Evolutionary conservation across 2,113 vertebrate genomes (phyloP).

Genomic region (Reinhardtius hippoglossoides): DNA sequence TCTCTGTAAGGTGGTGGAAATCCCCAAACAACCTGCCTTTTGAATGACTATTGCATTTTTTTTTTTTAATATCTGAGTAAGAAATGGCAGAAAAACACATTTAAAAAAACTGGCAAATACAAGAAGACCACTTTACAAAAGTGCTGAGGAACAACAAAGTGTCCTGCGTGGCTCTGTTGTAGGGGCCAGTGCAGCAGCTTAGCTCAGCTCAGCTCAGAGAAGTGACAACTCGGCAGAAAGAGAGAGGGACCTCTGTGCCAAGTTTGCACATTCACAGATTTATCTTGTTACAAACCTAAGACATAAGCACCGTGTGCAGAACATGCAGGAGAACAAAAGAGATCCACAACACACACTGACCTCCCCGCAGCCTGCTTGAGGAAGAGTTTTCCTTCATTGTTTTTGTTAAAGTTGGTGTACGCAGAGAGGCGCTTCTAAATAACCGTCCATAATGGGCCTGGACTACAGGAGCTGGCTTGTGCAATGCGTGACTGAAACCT

Average conservation of each 20-base stretch:
- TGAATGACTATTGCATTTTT: conserved; percentile 18
- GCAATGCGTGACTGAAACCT: conserved; percentile 21
- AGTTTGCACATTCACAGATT: conserved; percentile 64
- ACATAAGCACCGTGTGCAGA: conserved; percentile 17
- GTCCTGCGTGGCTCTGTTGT: conserved; percentile 52
- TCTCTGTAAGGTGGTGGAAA: background rate
- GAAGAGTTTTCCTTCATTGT: conserved; percentile 32
- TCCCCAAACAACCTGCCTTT: conserved; percentile 17
- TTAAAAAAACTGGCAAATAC: conserved; percentile 23
- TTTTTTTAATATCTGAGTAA: conserved; percentile 16
- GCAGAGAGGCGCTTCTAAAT: conserved; percentile 22
- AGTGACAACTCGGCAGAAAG: conserved; percentile 71
- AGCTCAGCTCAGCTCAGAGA: conserved; percentile 60
- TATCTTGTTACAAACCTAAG: conserved; percentile 51
- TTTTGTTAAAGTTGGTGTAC: conserved; percentile 19
- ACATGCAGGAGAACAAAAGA: conserved; percentile 34
- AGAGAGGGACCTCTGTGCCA: conserved; percentile 47
- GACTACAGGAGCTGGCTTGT: conserved; percentile 24
- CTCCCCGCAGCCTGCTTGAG: conserved; percentile 19
- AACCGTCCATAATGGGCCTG: background rate
- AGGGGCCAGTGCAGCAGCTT: conserved; percentile 42
- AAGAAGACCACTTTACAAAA: conserved; percentile 60
- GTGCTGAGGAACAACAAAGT: conserved; percentile 71
- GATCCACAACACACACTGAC: conserved; percentile 42
- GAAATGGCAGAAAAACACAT: conserved; percentile 22